Conservation (phyloP, 2,888 invertebrate genomes). For the Drosophila longiperda region DNA sequence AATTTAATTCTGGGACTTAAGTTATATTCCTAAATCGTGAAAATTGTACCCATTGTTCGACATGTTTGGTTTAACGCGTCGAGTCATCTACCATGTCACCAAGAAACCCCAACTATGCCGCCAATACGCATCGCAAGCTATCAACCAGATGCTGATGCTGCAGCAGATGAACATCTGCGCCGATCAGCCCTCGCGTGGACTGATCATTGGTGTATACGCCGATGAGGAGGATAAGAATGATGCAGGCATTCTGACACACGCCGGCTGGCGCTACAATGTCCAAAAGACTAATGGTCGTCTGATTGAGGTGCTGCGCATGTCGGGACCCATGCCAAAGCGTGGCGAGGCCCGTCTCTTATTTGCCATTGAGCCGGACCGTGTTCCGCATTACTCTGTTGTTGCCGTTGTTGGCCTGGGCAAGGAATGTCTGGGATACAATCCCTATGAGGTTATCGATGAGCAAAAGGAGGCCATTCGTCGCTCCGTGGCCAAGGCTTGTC, state of each 20-base stretch:
- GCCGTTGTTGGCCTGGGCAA: constrained; percentile 91
- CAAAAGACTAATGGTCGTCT: constrained; percentile 86
- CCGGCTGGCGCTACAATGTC: constrained; percentile 87
- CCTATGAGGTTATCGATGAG: constrained; percentile 90
- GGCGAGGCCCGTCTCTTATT: constrained; percentile 88
- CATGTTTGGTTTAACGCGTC: constrained; percentile 71
- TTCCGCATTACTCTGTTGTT: constrained; percentile 87
- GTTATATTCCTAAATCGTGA: background rate
- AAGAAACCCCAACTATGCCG: constrained; percentile 33
- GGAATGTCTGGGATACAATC: constrained; percentile 88
- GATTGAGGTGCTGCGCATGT: constrained; percentile 86
- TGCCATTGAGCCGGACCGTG: constrained; percentile 86
- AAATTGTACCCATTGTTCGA: background rate
- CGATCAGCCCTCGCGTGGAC: constrained; percentile 84
- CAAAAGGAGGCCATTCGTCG: constrained; percentile 90
- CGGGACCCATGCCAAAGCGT: constrained; percentile 86
- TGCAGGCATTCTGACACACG: constrained; percentile 87
- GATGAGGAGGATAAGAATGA: constrained; percentile 87
- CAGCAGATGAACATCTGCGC: constrained; percentile 83
- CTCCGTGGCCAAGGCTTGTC: constrained; percentile 88
- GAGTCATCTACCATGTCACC: constrained; percentile 30
- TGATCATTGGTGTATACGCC: constrained; percentile 88
- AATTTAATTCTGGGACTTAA: constrained; percentile 11
- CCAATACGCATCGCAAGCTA: constrained; percentile 77
- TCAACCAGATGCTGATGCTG: constrained; percentile 80